Base-by-base conservation (phyloP, 64 coral and sea anemone species). In the Stichodactyla mertensii region DNA sequence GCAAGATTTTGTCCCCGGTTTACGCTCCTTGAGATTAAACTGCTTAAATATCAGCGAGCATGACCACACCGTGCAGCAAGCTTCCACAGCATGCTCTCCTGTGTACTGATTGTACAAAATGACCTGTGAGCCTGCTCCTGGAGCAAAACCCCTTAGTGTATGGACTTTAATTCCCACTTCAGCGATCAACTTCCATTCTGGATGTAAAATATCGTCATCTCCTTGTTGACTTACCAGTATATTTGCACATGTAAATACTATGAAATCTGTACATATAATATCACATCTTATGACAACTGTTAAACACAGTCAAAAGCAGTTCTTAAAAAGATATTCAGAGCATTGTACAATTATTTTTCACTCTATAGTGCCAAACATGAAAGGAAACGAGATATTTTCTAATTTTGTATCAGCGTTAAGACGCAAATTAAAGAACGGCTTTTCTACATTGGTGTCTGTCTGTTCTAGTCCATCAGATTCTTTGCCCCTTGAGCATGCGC, bases 381-480 rank as follows among this genome's bases (percentile, higher is more conserved):
- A 81, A 53, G 53, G 78, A 81, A 55, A 81, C 51, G 45, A 81
- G 78, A 81, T 81, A 81, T 81, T 81, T 81, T 81, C 51, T 81
- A 81, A 81, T 81, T 81, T 81, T 81, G 53, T 81, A 81, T 53
- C 14, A 23, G 20, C 78, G 52, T 53, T 23, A 74, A 27, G n/a
- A 31, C 69, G 69, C 69, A 74, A 11, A 74, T 74, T 74, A 74
- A 74, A 74, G 23, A 74, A 23, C 69, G 12, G 69, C 24, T 36
- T 74, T 74, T 74, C 69, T 74, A 74, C 9, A 0, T 66, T 66
- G 4, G 62, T 66, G 62, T 66, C 62, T 66, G 36, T 45, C 36
- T 45, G 36, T 45, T 45, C 36, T 45, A 45, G 36, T 45, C 36
- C 36, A 45, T 45, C 36, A 45, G 36, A 45, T 45, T 45, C 36